phyloP scores from a whole-genome alignment of 2,113 vertebrate species.

The Bungarus multicinctus region DNA sequence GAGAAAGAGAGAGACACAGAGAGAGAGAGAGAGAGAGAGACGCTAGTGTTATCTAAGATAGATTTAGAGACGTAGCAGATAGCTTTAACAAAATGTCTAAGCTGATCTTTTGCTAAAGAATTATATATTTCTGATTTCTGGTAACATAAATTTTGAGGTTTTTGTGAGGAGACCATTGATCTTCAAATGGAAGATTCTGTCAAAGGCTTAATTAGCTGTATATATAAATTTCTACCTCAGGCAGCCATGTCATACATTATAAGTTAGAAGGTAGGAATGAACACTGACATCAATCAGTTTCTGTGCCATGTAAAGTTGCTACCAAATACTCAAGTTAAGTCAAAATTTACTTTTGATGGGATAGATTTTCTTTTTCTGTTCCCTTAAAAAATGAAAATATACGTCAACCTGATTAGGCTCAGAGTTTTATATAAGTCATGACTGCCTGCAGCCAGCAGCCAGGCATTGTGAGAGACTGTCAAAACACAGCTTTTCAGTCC shows the following conservation, averaged over 20 bases:
- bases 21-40: too few species aligned
- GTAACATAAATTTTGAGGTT: not conserved
- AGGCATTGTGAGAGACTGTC: not conserved
- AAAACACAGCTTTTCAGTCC: not conserved
- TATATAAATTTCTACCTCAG: not conserved
- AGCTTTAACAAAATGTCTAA: not conserved
- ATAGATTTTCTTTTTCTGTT: rapidly evolving
- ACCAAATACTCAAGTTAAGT: not conserved
- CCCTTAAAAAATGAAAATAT: not conserved
- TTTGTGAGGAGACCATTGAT: not conserved
- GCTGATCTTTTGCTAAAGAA: not conserved
- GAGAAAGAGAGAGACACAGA: too few species aligned
- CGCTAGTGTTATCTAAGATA: not conserved
- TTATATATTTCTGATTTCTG: not conserved
- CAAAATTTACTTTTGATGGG: not conserved
- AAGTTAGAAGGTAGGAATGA: not conserved
- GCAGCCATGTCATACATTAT: not conserved
- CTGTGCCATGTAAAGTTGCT: not conserved
- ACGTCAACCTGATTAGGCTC: not conserved
- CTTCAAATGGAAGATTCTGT: not conserved
- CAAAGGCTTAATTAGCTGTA: not conserved
- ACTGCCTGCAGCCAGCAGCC: not conserved
- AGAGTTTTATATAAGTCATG: not conserved
- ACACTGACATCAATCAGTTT: not conserved
- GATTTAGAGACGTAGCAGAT: not conserved